phyloP scores from a whole-genome alignment of 2,888 invertebrate genomes.

The Orthonevra nobilis region DNA sequence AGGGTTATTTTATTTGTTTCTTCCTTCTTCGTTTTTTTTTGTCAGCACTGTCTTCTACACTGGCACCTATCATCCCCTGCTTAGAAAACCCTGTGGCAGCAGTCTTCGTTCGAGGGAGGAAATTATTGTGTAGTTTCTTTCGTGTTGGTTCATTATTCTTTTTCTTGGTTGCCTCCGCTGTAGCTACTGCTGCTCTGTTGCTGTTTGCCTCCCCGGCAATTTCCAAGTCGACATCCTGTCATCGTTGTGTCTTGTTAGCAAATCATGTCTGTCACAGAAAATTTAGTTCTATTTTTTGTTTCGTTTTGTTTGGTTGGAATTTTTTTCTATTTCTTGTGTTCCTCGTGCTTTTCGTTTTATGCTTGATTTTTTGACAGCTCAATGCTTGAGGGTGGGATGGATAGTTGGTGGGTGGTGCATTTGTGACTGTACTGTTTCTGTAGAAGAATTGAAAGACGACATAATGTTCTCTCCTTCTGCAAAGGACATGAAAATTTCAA shows the following conservation, averaged over 20 bases:
- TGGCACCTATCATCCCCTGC: constrained; percentile 59
- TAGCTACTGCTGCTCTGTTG: constrained; percentile 32
- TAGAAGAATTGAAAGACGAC: constrained; percentile 68
- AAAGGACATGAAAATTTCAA: constrained; percentile 72
- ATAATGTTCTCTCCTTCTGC: constrained; percentile 60
- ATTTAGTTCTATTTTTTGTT: constrained; percentile 68
- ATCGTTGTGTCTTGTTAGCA: constrained; percentile 71
- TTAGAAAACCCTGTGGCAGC: constrained; percentile 32
- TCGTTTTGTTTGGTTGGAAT: constrained; percentile 27
- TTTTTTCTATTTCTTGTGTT: constrained; percentile 19
- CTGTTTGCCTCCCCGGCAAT: constrained; percentile 66
- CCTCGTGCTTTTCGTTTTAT: constrained; percentile 59
- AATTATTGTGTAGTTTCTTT: constrained; percentile 67
- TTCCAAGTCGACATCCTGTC: constrained; percentile 70
- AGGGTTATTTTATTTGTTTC: constrained; percentile 21
- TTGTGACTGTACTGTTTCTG: constrained; percentile 52
- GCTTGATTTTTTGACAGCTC: constrained; percentile 68
- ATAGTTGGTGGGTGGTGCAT: constrained; percentile 59
- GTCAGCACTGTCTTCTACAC: constrained; percentile 56
- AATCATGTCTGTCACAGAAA: constrained; percentile 71
- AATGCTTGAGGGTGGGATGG: constrained; percentile 40
- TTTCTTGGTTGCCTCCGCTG: constrained; percentile 33
- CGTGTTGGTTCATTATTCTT: constrained; percentile 67
- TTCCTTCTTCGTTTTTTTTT: neutral
- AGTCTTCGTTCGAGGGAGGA: constrained; percentile 40